Base-by-base conservation (phyloP, 2,888 invertebrate species). In the Leptinotarsa peninsularis region DNA sequence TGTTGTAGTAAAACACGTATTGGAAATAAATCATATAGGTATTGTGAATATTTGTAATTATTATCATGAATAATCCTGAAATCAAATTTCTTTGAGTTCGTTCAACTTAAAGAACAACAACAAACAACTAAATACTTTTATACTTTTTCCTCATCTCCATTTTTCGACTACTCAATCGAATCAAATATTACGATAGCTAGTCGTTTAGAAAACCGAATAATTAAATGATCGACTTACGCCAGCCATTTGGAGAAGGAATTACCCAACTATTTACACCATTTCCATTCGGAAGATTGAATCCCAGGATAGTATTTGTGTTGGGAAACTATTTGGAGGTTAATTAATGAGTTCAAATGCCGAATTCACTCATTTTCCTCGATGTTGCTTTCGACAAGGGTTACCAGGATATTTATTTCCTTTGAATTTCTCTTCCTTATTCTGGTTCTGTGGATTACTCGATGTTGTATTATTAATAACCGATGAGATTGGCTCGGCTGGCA, bases 241-340 rank as follows among this genome's bases (percentile, higher is more conserved):
- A 63, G n/a, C 63, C 17, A 33, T 63, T 63, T 63, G 21, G 33
- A 63, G n/a, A 13, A 63, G 27, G 43, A 33, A 63, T 17, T 63
- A 23, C 58, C 21, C 58, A 14, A 23, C 21, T 58, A 23, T 58
- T 58, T 58, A 21, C 58, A 58, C 58, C 58, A 58, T 58, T 58
- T 58, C 58, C 58, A 58, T 58, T 58, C 23, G 58, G 58, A 58
- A 58, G 58, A 58, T 58, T 58, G 58, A 58, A 58, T 58, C 58
- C 2, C 58, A 14, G 23, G 58, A 58, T 58, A 58, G 58, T 23
- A 58, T 58, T 23, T 58, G 58, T 15, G 23, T 58, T 23, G 4
- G 58, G 23, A 23, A 58, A 58, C 58, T 58, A 14, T 58, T 23
- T 23, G 58, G 23, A 58, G 58, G 58, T 15, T 58, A 58, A 23